Base-by-base conservation (phyloP, 2,888 invertebrate species). In the Bugula neritina region DNA sequence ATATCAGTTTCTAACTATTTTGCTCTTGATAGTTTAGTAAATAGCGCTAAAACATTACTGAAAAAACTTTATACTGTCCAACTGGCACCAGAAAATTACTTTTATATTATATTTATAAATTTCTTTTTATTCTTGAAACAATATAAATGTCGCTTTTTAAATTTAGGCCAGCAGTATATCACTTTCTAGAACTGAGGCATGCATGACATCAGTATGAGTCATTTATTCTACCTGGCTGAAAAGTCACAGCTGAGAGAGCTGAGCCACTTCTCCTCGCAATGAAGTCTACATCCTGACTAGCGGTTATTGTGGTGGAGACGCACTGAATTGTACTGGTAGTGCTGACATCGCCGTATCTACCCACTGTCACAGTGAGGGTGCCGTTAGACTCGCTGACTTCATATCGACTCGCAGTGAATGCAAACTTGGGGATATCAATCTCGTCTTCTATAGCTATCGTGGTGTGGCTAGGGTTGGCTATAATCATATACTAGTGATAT, bases 211-310 rank as follows among this genome's bases (percentile, higher is more conserved):
- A n/a, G n/a, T n/a, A n/a, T n/a, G n/a, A n/a, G n/a, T n/a, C n/a
- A n/a, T n/a, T n/a, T n/a, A n/a, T n/a, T n/a, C n/a, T 43, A 84
- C 84, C 82, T 75, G 82, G 79, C 69, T 74, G 71, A 71, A 84
- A 84, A 57, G 76, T 73, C 10, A 84, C 74, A 34, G 80, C 69
- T 5, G 83, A 83, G 1, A 72, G 78, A 55, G 81, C 77, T 13
- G 82, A 81, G 75, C 83, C 75, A 0, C 82, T 82, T 69, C 83
- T 75, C 69, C 27, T 31, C 2, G 63, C 63, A 34, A 63, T 63
- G 63, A 63, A 63, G 63, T 63, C 63, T 31, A 63, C 25, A 34
- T 27, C 63, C 5, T 21, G 17, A 29, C 21, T 63, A 13, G 63
- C 63, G n/a, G 31, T 29, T 13, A 21, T 31, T 13, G 63, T 10